Evolutionary conservation across 2,888 invertebrate genomes (phyloP), one percentile per base, ranked within the genome.

Genomic region (Mesochorus sp.): DNA sequence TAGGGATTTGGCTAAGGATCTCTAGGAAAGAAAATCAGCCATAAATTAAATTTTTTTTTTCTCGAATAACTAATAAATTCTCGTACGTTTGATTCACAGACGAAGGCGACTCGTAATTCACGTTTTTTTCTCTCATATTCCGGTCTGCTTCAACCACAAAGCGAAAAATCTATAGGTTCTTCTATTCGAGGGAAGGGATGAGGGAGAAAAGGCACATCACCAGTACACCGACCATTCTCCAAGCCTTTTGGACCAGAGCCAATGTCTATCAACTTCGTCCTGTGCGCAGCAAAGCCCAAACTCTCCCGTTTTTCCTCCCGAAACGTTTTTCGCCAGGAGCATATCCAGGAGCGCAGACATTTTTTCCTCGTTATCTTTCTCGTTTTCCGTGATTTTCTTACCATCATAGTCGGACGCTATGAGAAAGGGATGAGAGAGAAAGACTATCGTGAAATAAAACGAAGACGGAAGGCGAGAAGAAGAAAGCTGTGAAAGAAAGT

Each of bases 331-430:
- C 24, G 24, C 28, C 34, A 17, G 66, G 49, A 47, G 68, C 49
- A 31, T 42, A 24, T 31, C 31, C 49, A 1, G 31, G 61, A 61
- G 51, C 59, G 19, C 26, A 68, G 37, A 79, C 53, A 26, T 57
- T 64, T 70, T 70, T 57, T 71, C 34, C 42, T 61, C 61, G 51
- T 71, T 62, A 75, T 66, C 75, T 59, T 51, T 12, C 42, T 61
- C 61, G 59, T 39, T 67, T 51, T 17, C 57, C 53, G 24, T 66
- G 39, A 37, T 66, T 66, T 61, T 66, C 66, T 47, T 70, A 21
- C 51, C 44, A 44, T 57, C 28, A 42, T 53, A 17, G 37, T 49
- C 44, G 24, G 51, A 19, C 39, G 12, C 19, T 39, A 17, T 61
- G 59, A 24, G 51, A 59, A 44, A 47, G 6, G 53, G 62, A n/a